Base-by-base conservation (phyloP, 2,113 vertebrate genomes). In the Ctenomys sociabilis region DNA sequence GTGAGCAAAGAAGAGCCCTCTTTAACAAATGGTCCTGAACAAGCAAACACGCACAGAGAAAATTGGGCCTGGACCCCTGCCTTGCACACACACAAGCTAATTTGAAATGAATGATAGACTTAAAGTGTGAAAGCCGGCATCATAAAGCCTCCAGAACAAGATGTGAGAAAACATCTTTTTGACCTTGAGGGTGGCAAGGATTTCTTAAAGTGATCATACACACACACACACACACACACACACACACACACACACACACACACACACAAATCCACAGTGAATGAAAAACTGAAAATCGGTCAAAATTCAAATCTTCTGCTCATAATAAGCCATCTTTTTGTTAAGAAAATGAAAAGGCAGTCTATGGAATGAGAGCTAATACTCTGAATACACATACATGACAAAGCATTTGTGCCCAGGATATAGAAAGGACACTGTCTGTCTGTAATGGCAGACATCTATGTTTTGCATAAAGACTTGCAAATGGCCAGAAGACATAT, bases 291-390 rank as follows among this genome's bases (percentile, higher is more conserved):
- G 77, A 90, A 95, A 95, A 85, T 21, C 22, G 52, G 49, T 88
- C 54, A 88, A 63, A 95, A 96, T 86, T 83, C 91, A 78, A 37
- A 81, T 86, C 59, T 72, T 77, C 61, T 70, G 88, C 52, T 97
- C 77, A 19, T 80, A 35, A 73, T 57, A 88, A 95, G 90, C 17
- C 13, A 30, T 37, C 17, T 72, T 85, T 80, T 80, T 49, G 43
- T 49, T 63, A 77, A 88, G 57, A 91, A 87, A 66, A 68, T 30
- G 24, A 78, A 84, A 91, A 52, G 19, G 21, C 85, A 63, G 49
- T 54, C 28, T 57, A 32, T 5, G 85, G 11, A 49, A 68, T 1
- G 30, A 93, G 64, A 66, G 40, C 21, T 85, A 88, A 63, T 54
- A 10, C 2, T 49, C 86, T 70, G 3, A 4, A 28, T 26, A 7